A percentile compares a stretch with the other conserved stretches of the same genome.
Conservation (phyloP, 2,797 vertebrate genomes). For the Rachycentron canadum region DNA sequence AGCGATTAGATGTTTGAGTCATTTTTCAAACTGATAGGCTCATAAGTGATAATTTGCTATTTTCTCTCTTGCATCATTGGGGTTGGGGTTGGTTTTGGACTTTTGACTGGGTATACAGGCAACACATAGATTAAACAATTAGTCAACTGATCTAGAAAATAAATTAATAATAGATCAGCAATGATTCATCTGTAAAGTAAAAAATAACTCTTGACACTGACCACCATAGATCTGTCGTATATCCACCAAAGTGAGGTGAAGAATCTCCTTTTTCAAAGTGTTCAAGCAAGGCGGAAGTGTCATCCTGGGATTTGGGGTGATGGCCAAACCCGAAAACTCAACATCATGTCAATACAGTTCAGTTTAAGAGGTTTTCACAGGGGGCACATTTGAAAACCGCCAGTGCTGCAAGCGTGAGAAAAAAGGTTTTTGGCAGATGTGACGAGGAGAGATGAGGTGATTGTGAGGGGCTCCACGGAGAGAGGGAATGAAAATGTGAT, state of each 20-base stretch:
- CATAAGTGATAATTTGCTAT: not conserved
- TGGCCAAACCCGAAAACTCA: conserved; percentile 2
- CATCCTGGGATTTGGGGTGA: conserved; percentile 2
- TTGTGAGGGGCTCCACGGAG: conserved; percentile 60
- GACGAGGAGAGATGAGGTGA: conserved; percentile 77
- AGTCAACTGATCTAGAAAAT: not conserved
- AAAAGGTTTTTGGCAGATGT: conserved; percentile 80
- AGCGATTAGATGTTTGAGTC: not conserved
- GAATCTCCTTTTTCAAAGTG: not conserved
- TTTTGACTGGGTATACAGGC: too few relatives aligned
- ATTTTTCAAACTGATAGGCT: conserved; percentile 3
- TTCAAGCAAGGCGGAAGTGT: not conserved
- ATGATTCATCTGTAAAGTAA: not conserved
- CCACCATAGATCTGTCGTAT: not conserved
- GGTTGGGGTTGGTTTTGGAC: not conserved
- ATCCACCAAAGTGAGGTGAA: not conserved
- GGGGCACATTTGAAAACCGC: conserved; percentile 35
- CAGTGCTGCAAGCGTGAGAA: conserved; percentile 65
- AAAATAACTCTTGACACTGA: not conserved
- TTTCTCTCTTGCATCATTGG: not conserved
- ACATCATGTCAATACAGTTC: conserved; percentile 40
- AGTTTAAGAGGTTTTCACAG: conserved; percentile 14
- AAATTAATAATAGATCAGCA: not conserved
- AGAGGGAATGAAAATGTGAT: conserved; percentile 72
- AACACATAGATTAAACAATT: not conserved